Percentiles rank a stretch among this genome's conserved stretches.
Evolutionary conservation across 1,140 invertebrate species (phyloP).

Genomic region (Drosophila yakuba): DNA sequence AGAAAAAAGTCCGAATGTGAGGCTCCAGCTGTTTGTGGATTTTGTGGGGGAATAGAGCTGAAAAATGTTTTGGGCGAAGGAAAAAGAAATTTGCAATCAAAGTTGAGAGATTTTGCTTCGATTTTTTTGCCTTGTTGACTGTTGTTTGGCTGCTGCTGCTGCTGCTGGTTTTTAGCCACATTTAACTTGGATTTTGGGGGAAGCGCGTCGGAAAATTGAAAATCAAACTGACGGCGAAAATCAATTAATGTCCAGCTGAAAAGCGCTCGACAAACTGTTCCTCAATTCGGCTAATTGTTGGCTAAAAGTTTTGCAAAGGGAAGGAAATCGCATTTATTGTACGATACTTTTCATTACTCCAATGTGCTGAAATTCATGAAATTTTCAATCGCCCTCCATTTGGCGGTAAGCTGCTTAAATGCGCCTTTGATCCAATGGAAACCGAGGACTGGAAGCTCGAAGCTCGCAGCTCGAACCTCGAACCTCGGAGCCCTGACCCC

Average conservation of each 20-base stretch:
- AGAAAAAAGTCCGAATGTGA: slow-evolving; percentile 35
- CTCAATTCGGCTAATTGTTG: slow-evolving; percentile 42
- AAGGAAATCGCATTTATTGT: slow-evolving; percentile 7
- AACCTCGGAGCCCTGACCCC: neutral
- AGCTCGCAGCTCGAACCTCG: slow-evolving; percentile 5
- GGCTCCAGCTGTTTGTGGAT: slow-evolving; percentile 25
- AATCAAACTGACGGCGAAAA: slow-evolving; percentile 69
- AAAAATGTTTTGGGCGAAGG: slow-evolving; percentile 57
- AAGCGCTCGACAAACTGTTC: slow-evolving; percentile 27
- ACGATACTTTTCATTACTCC: slow-evolving; percentile 18
- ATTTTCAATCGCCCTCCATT: slow-evolving; percentile 73
- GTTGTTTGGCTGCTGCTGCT: slow-evolving; percentile 10
- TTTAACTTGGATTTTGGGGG: slow-evolving; percentile 30
- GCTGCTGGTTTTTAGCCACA: slow-evolving; percentile 26
- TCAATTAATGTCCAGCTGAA: slow-evolving; percentile 57
- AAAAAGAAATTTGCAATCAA: slow-evolving; percentile 76
- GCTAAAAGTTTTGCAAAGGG: slow-evolving; percentile 15
- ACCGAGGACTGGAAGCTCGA: slow-evolving; percentile 3
- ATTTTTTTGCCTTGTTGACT: slow-evolving; percentile 20
- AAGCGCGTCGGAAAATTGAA: slow-evolving; percentile 44
- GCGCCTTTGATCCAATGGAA: slow-evolving; percentile 51
- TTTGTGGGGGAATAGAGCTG: slow-evolving; percentile 15
- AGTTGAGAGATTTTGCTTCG: slow-evolving; percentile 56
- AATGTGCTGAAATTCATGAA: slow-evolving; percentile 37
- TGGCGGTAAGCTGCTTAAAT: slow-evolving; percentile 72